Conservation (phyloP, 2,113 vertebrate species). For the Cynopterus brachyotis region DNA sequence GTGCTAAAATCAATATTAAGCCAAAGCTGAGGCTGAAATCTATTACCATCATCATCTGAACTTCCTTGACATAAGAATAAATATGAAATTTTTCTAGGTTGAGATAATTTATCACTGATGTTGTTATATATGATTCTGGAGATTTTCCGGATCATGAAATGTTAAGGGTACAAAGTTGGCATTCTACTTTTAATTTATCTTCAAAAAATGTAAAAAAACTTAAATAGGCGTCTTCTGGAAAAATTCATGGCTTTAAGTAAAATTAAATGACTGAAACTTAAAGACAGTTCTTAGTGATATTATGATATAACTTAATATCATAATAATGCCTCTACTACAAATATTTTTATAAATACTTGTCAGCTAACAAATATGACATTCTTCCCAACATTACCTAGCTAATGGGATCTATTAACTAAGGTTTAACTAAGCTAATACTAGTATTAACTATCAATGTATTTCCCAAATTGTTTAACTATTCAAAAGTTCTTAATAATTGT, state of each 20-base stretch:
- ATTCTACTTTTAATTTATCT: neutral
- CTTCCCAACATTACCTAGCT: neutral
- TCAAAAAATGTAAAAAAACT: slow-evolving; percentile 24
- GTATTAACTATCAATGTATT: neutral
- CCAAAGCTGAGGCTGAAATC: slow-evolving; percentile 2
- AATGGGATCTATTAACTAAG: neutral
- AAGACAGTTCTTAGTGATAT: neutral
- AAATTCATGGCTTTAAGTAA: neutral
- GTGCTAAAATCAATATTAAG: slow-evolving; percentile 23
- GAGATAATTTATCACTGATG: neutral
- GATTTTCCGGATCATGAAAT: neutral
- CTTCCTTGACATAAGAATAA: neutral
- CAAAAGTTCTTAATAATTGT: slow-evolving; percentile 7
- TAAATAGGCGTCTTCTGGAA: neutral
- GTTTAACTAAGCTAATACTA: slow-evolving; percentile 13
- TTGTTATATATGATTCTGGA: neutral
- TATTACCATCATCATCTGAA: neutral
- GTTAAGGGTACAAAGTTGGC: neutral
- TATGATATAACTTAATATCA: slow-evolving; percentile 17
- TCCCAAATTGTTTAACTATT: neutral
- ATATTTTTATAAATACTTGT: slow-evolving; percentile 38
- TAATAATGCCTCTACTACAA: neutral
- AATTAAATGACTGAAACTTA: slow-evolving; percentile 47
- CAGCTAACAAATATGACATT: slow-evolving; percentile 20
- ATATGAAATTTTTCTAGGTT: neutral